These are phyloP conservation scores for Madoqua kirkii DNA, from an alignment of 2,113 vertebrate genomes.

Conservation along the genomic window DNA sequence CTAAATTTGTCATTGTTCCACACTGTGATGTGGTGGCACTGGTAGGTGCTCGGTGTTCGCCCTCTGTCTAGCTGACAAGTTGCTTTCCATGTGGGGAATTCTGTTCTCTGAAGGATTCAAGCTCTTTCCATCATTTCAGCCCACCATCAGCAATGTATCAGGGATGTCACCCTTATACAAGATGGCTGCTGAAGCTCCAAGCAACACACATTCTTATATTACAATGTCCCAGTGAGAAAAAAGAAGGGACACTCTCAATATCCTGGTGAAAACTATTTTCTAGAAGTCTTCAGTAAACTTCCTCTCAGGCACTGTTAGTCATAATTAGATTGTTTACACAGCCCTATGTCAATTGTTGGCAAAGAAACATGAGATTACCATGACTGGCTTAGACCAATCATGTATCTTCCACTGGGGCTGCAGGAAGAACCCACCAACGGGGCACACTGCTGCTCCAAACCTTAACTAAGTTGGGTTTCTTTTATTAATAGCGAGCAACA, in stretches of 20 bases:
- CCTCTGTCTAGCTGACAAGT: neutral
- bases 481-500: neutral
- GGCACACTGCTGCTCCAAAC: neutral
- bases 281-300: neutral
- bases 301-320: neutral
- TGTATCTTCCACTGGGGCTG: neutral
- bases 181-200: neutral
- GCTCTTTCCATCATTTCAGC: neutral
- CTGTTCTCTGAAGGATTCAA: neutral
- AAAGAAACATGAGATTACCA: neutral
- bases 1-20: no score
- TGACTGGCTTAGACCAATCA: neutral
- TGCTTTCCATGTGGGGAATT: neutral
- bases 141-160: neutral
- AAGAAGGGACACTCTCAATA: neutral
- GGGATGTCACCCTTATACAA: neutral
- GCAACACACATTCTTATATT: neutral
- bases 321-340: fast-evolving
- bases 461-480: neutral
- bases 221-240: neutral
- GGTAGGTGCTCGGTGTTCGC: fast-evolving
- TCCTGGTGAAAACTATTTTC: neutral
- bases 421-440: neutral
- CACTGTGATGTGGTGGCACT: no score
- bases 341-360: neutral